Evolutionary conservation across 2,113 vertebrate genomes (phyloP).

Genomic region (Felis chaus): DNA sequence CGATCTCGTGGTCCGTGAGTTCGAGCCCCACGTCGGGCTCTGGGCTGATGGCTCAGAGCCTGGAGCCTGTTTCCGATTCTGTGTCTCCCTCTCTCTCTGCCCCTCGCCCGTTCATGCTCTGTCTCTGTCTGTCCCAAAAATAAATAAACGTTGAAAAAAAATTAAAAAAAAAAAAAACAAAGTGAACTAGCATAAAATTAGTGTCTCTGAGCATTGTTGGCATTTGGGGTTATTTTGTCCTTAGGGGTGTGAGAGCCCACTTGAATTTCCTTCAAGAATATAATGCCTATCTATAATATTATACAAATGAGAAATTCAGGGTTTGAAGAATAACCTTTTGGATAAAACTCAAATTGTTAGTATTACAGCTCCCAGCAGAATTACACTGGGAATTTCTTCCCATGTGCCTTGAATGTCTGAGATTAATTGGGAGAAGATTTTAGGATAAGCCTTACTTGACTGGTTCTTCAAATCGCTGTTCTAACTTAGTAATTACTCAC

Average conservation of each 20-base stretch:
- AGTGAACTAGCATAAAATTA: neutral
- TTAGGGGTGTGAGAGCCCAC: neutral
- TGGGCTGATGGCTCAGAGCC: no score
- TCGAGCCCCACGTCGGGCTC: no score
- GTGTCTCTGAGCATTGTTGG: neutral
- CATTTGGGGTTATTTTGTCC: neutral
- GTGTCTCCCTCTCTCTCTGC: no score
- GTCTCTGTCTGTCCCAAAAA: no score
- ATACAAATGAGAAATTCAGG: neutral
- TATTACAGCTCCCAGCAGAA: neutral
- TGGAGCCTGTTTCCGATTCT: no score
- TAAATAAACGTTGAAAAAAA: no score
- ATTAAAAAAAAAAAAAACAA: no score
- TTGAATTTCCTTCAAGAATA: neutral
- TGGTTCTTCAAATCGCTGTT: neutral
- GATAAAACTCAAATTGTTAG: neutral
- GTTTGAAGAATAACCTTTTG: neutral
- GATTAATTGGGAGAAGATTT: constrained; percentile 31
- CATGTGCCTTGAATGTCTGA: neutral
- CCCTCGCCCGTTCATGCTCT: no score
- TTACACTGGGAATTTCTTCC: neutral
- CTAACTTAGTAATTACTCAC: neutral
- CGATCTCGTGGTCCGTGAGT: no score
- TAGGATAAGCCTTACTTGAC: neutral
- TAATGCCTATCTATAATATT: neutral